phyloP scores from a whole-genome alignment of 2,888 invertebrate species.

The Cotesia congregata region DNA sequence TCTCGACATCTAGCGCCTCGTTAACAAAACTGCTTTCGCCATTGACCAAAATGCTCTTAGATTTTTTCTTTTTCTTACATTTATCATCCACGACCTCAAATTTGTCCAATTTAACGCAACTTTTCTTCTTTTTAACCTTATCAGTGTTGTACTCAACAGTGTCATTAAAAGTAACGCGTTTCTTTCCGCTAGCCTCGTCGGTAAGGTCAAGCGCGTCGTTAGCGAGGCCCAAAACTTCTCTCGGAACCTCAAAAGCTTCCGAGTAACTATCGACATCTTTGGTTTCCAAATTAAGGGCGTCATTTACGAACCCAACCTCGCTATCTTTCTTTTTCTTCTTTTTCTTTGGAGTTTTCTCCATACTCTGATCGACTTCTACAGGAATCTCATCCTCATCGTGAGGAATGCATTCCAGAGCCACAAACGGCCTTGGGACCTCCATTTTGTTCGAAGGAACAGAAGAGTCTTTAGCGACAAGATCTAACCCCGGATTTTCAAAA shows the following conservation, averaged over 20 bases:
- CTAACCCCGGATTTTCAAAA: constrained; percentile 38
- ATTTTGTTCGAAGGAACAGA: constrained; percentile 5
- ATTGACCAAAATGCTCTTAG: constrained; percentile 42
- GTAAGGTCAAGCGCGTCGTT: constrained; percentile 63
- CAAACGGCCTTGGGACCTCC: background rate
- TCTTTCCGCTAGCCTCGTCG: constrained; percentile 60
- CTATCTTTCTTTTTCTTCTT: constrained; percentile 37
- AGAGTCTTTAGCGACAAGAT: constrained; percentile 20
- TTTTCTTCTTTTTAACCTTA: constrained; percentile 56
- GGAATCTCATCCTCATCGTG: constrained; percentile 1
- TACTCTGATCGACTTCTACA: constrained; percentile 15
- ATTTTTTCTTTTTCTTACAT: constrained; percentile 53
- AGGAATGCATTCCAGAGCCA: background rate
- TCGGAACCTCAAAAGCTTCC: constrained; percentile 58
- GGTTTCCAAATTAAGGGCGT: constrained; percentile 43
- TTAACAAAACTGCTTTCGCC: constrained; percentile 53
- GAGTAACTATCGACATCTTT: constrained; percentile 51
- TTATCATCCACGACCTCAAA: constrained; percentile 63
- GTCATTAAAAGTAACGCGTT: constrained; percentile 66
- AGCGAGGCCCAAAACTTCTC: constrained; percentile 56
- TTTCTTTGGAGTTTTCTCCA: constrained; percentile 20
- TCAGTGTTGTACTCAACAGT: constrained; percentile 62
- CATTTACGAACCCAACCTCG: constrained; percentile 46
- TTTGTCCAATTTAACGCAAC: constrained; percentile 58
- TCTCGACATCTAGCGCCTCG: constrained; percentile 57